Evolutionary conservation across 2,888 invertebrate genomes (phyloP), one percentile per base, ranked within the genome.

Genomic region (Pyrrhia umbra): DNA sequence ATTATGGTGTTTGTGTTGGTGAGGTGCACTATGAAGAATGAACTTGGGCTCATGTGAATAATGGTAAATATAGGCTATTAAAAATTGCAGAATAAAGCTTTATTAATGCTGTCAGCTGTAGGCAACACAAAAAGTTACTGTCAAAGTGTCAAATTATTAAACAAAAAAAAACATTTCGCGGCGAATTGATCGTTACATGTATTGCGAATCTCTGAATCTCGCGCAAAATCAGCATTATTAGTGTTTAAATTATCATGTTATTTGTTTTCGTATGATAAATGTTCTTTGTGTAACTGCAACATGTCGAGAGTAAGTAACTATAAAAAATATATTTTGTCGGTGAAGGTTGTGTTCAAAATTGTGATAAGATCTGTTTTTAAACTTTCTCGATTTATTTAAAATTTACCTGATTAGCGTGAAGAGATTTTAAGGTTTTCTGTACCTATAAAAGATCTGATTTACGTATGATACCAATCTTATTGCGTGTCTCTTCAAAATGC

Each of bases 301-400:
- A 72, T 72, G 72, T 69, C 72, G 30, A 72, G 43, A 58, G 72
- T 72, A 58, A 75, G 72, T 75, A 43, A n/a, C 21, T 27, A 16
- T 21, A 10, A 5, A 54, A 18, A n/a, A n/a, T n/a, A n/a, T 34
- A n/a, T 18, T 27, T 16, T 1, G 21, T 66, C 30, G 21, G 16
- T n/a, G 39, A 40, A 40, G 16, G 13, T 0, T 37, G 13, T n/a
- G 27, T 49, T 37, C 5, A 21, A 42, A 25, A 20, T 20, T 27
- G 39, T 21, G 21, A 10, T 42, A 40, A 18, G 5, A 5, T 34
- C 13, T 4, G 13, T 9, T 9, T 34, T 6, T 23, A 23, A 23
- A 3, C 34, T n/a, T n/a, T n/a, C n/a, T n/a, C n/a, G n/a, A n/a
- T n/a, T n/a, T n/a, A n/a, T n/a, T n/a, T n/a, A n/a, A n/a, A n/a